Conservation (phyloP, 1,140 invertebrate genomes). For the Metaphire vulgaris region DNA sequence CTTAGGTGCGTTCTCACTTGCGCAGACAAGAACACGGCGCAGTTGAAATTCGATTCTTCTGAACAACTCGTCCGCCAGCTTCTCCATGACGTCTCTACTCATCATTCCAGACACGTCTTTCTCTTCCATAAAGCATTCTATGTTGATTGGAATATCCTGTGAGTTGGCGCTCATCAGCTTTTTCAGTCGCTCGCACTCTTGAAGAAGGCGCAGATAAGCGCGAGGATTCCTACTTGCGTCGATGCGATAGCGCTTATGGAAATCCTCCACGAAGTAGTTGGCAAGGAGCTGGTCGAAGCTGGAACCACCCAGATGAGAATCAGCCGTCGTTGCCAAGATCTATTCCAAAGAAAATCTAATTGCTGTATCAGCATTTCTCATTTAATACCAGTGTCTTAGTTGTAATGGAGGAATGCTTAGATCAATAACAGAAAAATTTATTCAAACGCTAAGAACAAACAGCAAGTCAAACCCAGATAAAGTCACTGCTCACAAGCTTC, state of each 20-base stretch:
- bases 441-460: too few species aligned
- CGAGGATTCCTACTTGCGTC: conserved; percentile 74
- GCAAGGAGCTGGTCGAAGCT: conserved; percentile 82
- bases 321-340: conserved; percentile 76
- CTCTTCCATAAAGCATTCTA: conserved; percentile 98
- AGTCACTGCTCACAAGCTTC: too few species aligned
- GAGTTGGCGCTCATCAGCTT: conserved; percentile 99
- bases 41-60: conserved; percentile 43
- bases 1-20: conserved; percentile 48
- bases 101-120: conserved; percentile 77
- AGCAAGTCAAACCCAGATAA: too few species aligned
- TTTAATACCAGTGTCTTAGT: too few species aligned
- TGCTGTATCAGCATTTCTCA: too few species aligned
- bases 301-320: conserved; percentile 79
- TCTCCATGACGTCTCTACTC: conserved; percentile 56
- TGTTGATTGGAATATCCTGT: conserved; percentile 77
- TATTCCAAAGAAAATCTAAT: conserved; percentile 47
- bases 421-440: too few species aligned
- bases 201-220: conserved; percentile 74
- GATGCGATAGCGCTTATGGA: conserved; percentile 76
- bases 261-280: conserved; percentile 81
- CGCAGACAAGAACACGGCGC: conserved; percentile 35
- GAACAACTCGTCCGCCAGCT: conserved; percentile 47
- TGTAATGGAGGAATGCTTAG: too few species aligned
- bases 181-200: conserved; percentile 94